Conservation (phyloP, 1,140 invertebrate genomes). For the Anoplophora glabripennis region DNA sequence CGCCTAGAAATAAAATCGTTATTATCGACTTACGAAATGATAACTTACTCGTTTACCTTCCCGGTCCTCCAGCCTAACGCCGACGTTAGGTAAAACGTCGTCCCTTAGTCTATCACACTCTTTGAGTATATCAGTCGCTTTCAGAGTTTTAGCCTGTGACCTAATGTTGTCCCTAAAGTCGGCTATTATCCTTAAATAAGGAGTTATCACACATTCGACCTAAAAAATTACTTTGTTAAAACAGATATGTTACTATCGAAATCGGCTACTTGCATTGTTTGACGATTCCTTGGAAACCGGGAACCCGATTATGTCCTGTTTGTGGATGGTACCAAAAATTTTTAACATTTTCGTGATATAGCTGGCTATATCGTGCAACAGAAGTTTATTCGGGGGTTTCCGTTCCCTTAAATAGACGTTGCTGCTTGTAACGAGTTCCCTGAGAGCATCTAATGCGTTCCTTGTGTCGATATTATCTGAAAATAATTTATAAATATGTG, state of each 20-base stretch:
- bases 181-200: conserved; percentile 81
- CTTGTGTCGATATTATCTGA: conserved; percentile 94
- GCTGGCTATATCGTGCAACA: conserved; percentile 66
- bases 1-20: conserved; percentile 43
- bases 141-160: conserved; percentile 67
- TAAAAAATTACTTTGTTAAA: background rate
- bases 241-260: background rate
- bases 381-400: conserved; percentile 56
- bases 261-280: conserved; percentile 54
- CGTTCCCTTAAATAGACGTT: conserved; percentile 83
- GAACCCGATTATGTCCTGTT: conserved; percentile 75
- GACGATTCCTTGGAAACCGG: conserved; percentile 55
- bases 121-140: conserved; percentile 73
- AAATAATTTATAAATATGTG: conserved; percentile 36
- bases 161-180: conserved; percentile 84
- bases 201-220: conserved; percentile 61
- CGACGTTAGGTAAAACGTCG: conserved; percentile 82
- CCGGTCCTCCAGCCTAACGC: conserved; percentile 91
- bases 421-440: conserved; percentile 74
- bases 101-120: conserved; percentile 90
- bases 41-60: conserved; percentile 52
- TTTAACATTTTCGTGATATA: conserved; percentile 87
- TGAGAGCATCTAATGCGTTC: conserved; percentile 74
- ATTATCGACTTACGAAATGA: too few species aligned
- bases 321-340: conserved; percentile 83